Base-by-base conservation (phyloP, 1,140 invertebrate species). In the Helicoverpa armigera region DNA sequence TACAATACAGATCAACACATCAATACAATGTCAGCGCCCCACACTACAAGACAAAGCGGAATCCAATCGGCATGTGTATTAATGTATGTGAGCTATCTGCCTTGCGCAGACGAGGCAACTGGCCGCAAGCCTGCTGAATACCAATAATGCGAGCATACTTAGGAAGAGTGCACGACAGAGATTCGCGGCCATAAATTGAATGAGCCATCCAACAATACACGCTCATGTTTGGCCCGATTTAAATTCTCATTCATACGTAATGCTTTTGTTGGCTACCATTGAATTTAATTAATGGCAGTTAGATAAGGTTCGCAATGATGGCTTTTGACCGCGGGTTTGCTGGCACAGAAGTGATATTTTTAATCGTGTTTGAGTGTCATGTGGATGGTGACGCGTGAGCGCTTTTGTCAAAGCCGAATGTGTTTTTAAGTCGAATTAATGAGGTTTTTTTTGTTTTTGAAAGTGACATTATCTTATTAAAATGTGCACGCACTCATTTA, bases 111-210 rank as follows among this genome's bases (percentile, higher is more conserved):
- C 90, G 83, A 80, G 72, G 84, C 76, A 83, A 54, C 82, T 78
- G 87, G 83, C 90, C 90, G 69, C 90, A 90, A 87, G 79, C 89
- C 84, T 84, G 85, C 91, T 92, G 92, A 94, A 92, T 90, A 92
- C 89, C 85, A 89, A 92, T 93, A 92, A 89, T 75, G 9, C 35
- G 35, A 43, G 35, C 9, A 89, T 90, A 91, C 88, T 94, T 89
- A 92, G 82, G 86, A 85, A 79, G 92, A 90, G 88, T 94, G 91
- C 85, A 75, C 83, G 83, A 83, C 75, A 53, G 90, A 93, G 92
- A 92, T 94, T 93, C 89, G 90, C 77, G 75, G 82, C 83, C 87
- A 84, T 87, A 89, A 91, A 92, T 92, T 93, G 92, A 91, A 91
- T 89, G 83, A 78, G 74, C 72, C 65, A 73, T 82, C 86, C 84